Evolutionary conservation across 2,888 invertebrate species (phyloP).

Genomic region (Ceratothoa steindachneri): DNA sequence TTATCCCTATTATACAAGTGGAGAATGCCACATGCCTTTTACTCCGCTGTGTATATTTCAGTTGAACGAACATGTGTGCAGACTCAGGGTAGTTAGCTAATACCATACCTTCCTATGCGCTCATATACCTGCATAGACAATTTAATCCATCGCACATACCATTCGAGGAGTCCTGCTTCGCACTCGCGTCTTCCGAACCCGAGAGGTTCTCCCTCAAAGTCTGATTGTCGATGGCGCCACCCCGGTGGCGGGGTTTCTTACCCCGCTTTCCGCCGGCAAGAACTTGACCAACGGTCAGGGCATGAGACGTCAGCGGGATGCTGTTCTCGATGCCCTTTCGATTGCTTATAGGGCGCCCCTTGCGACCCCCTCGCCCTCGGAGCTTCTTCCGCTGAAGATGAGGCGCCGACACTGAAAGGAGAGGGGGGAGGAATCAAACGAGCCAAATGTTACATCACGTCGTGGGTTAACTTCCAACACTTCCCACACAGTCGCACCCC

Average conservation of each 20-base stretch:
- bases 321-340: not conserved
- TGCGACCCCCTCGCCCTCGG: not conserved
- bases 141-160: too few relatives aligned
- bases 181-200: not conserved
- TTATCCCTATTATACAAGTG: too few relatives aligned
- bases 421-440: too few relatives aligned
- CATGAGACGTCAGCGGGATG: not conserved
- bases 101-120: too few relatives aligned
- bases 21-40: too few relatives aligned
- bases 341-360: not conserved
- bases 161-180: not conserved
- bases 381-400: not conserved
- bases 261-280: not conserved
- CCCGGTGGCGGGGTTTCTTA: not conserved
- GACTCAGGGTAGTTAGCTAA: too few relatives aligned
- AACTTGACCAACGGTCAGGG: not conserved
- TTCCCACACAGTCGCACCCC: too few relatives aligned
- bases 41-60: too few relatives aligned
- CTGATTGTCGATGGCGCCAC: not conserved
- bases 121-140: too few relatives aligned
- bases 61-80: too few relatives aligned
- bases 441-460: too few relatives aligned
- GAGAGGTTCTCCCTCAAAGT: not conserved
- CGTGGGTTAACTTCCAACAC: too few relatives aligned
- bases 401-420: not conserved